These are phyloP conservation scores for Condylostylus longicornis DNA, from an alignment of 1,140 invertebrate genomes.

Conservation along the genomic window DNA sequence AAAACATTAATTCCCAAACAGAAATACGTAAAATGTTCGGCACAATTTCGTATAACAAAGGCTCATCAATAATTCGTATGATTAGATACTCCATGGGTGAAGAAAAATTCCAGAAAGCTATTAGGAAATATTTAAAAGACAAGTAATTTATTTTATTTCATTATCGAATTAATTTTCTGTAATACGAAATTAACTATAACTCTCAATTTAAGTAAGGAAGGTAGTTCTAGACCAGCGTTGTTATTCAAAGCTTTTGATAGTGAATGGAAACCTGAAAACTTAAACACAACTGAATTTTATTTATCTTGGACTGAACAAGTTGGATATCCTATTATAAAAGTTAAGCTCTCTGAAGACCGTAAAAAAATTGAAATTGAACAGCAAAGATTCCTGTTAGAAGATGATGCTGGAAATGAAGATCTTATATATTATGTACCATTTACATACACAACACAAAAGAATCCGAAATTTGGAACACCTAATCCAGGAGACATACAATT, in stretches of 20 bases:
- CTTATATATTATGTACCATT: constrained; percentile 45
- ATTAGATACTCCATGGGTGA: constrained; percentile 47
- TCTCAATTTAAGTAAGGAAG: neutral
- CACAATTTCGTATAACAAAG: constrained; percentile 40
- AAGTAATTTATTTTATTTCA: too few relatives aligned
- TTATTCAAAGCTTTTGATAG: neutral
- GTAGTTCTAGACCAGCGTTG: neutral
- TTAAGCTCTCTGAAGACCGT: constrained; percentile 21
- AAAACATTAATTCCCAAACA: constrained; percentile 25
- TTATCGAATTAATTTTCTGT: too few relatives aligned
- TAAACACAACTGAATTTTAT: neutral
- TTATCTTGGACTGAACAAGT: constrained; percentile 41
- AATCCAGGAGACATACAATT: constrained; percentile 29
- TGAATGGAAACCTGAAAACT: neutral
- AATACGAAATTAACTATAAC: neutral
- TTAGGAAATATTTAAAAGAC: constrained; percentile 35
- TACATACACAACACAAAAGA: constrained; percentile 36
- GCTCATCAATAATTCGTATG: constrained; percentile 54
- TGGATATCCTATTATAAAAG: constrained; percentile 54
- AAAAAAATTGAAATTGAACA: constrained; percentile 24
- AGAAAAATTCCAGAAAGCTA: constrained; percentile 40
- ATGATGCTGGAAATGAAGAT: constrained; percentile 11
- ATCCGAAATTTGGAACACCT: constrained; percentile 39
- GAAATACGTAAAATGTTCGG: constrained; percentile 36
- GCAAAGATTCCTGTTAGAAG: constrained; percentile 37